Evolutionary conservation across 2,113 vertebrate genomes (phyloP).

Genomic region (Gila orcuttii): DNA sequence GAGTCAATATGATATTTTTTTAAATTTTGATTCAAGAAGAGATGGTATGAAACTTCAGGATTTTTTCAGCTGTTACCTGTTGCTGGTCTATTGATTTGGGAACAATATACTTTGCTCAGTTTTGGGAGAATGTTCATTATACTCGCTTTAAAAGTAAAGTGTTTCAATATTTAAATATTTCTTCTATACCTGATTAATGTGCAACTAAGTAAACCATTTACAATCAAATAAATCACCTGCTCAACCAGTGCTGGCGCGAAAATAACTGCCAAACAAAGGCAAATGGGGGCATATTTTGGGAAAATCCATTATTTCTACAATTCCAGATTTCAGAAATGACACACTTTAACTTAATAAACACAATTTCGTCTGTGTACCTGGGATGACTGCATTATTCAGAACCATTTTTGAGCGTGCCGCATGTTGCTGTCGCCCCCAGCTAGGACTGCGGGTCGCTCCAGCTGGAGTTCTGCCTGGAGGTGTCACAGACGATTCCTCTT

Average conservation of each 20-base stretch:
- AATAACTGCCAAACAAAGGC: background rate
- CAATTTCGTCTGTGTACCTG: slow-evolving; percentile 16
- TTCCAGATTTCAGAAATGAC: background rate
- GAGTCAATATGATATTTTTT: background rate
- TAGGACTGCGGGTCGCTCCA: slow-evolving; percentile 84
- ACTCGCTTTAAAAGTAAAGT: background rate
- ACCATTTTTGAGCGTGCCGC: slow-evolving; percentile 81
- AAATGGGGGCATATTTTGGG: background rate
- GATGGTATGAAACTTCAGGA: background rate
- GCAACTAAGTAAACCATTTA: background rate
- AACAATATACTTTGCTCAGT: background rate
- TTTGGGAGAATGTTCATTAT: background rate
- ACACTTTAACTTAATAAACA: background rate
- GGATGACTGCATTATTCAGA: slow-evolving; percentile 65
- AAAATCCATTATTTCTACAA: background rate
- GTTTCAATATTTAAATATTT: background rate
- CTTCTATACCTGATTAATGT: background rate
- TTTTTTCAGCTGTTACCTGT: background rate
- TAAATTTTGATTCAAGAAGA: background rate
- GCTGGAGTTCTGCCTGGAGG: slow-evolving; percentile 84
- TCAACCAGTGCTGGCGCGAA: background rate
- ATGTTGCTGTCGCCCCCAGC: slow-evolving; percentile 82
- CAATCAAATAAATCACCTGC: background rate
- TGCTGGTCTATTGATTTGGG: background rate
- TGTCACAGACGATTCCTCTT: slow-evolving; percentile 86